phyloP scores from a whole-genome alignment of 2,113 vertebrate species.

The Irena cyanogastra region DNA sequence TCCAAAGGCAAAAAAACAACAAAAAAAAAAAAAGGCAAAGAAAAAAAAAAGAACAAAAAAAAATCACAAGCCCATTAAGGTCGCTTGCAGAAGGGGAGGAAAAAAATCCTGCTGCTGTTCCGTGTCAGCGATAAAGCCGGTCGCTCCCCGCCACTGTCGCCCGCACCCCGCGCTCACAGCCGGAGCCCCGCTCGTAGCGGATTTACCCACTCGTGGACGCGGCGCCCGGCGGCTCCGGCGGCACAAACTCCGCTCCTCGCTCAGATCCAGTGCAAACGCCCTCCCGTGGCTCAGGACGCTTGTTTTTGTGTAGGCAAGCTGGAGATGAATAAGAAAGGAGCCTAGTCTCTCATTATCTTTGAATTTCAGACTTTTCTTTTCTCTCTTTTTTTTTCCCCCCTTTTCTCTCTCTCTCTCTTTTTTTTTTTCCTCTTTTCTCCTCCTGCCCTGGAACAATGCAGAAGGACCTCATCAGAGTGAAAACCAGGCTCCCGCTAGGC shows the following conservation, averaged over 20 bases:
- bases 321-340: conserved; percentile 56
- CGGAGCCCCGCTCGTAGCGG: conserved; percentile 48
- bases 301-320: conserved; percentile 66
- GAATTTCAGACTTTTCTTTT: conserved; percentile 43
- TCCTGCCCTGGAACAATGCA: conserved; percentile 61
- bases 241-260: conserved; percentile 70
- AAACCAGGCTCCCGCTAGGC: conserved; percentile 60
- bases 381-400: neutral
- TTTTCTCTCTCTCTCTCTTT: neutral
- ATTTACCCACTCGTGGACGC: conserved; percentile 72
- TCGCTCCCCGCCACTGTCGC: conserved; percentile 28
- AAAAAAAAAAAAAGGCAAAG: accelerated
- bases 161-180: conserved; percentile 39
- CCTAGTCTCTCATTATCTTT: conserved; percentile 62
- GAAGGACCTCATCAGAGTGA: conserved; percentile 52
- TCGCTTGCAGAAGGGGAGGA: conserved; percentile 32
- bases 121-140: conserved; percentile 36
- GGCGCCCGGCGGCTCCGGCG: conserved; percentile 71
- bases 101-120: conserved; percentile 61
- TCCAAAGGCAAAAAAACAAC: neutral
- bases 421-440: neutral
- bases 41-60: neutral
- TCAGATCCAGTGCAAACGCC: conserved; percentile 79
- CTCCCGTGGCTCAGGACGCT: conserved; percentile 73
- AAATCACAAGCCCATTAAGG: conserved; percentile 30